Evolutionary conservation across 2,113 vertebrate genomes (phyloP), one percentile per base, ranked within the genome.

Genomic region (Amblyopsis rosae): DNA sequence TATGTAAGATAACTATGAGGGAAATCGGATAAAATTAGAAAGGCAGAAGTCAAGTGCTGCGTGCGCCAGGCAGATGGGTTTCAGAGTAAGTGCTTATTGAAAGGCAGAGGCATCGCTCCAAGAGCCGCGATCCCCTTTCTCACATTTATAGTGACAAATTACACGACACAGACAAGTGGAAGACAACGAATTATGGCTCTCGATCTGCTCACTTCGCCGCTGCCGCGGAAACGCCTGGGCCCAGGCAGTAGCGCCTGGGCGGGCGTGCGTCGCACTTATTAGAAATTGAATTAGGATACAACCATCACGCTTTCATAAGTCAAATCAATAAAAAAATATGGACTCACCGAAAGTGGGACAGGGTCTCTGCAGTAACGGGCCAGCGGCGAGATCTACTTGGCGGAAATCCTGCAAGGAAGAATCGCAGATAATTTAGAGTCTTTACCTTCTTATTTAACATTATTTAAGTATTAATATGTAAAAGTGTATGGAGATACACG

Each of bases 71-170:
- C 85, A 82, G 85, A 83, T 80, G 80, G 85, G 6, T 75, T 79
- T 65, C 65, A 70, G 69, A 70, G 79, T 81, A 82, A 84, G 83
- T 59, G 50, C 50, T 79, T 85, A 83, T 79, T 83, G 66, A 82
- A 84, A 79, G 71, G 79, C 85, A 74, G 16, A 88, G 82, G 86
- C 84, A 71, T 56, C 72, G 73, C 72, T 90, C 81, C 83, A 86
- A 84, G 86, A 82, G 82, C 78, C 67, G 75, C 83, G 86, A 89
- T 85, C 87, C 76, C 72, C 73, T 62, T 77, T 81, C 84, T 82
- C 76, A 82, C 84, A 83, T 91, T 91, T 84, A 86, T 87, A 72
- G 84, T 92, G 85, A 90, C 86, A 90, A 89, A 90, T 88, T 82
- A 84, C 88, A 84, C 80, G 82, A 79, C 79, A 84, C 87, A 88